Base-by-base conservation (phyloP, 1,140 invertebrate genomes). In the Solenopsis invicta region DNA sequence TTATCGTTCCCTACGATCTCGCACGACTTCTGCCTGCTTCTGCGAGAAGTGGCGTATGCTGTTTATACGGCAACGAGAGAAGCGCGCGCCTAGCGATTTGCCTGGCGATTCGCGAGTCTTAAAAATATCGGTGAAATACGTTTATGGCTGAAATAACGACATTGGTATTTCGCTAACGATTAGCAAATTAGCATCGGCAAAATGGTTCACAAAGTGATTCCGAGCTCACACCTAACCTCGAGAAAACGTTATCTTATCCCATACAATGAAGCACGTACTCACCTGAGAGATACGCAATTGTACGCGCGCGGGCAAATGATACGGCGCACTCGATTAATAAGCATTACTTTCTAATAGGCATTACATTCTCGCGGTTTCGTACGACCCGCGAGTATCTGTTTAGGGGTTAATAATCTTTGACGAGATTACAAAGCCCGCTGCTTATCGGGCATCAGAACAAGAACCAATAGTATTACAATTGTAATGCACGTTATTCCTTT, bases 1-100 rank as follows among this genome's bases (percentile, higher is more conserved):
- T 91, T 91, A 91, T 91, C 90, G 62, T 91, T 88, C 67, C 77
- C 77, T 75, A 74, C 87, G 87, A 91, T 91, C 90, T 91, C 84
- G 82, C 89, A 88, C 90, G 87, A 91, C 72, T 91, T 91, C 82
- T 90, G 89, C 69, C 67, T 75, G 80, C 78, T 82, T 72, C 81
- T 88, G 76, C 62, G 29, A 66, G 61, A 78, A 64, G 84, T 34
- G 48, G 62, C 66, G 12, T 29, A 64, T 52, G 48, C 69, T 75
- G 69, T 81, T 90, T 90, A 81, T 89, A 89, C 66, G 64, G 24
- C 48, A 69, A 69, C 21, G 29, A 67, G 34, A 77, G 52, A 54
- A 34, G 71, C 71, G 87, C 34, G 29, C 74, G 37, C 24, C 24
- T 48, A 90, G 71, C 77, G 85, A 89, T 89, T 87, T 74, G 71